phyloP scores from a whole-genome alignment of 2,113 vertebrate species.

The Neogobius melanostomus region DNA sequence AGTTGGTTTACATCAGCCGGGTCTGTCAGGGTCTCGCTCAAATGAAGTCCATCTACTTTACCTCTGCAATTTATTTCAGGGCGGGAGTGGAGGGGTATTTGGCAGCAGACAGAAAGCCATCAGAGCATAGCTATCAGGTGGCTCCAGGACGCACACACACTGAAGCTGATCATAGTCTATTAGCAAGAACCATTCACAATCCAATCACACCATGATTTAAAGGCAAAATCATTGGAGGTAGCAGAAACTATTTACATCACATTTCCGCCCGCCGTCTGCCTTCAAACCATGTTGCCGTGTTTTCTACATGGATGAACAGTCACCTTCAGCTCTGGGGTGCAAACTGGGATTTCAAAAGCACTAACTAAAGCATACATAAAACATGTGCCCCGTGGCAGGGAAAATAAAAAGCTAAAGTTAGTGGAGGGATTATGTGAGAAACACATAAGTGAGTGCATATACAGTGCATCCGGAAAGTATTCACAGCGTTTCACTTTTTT shows the following conservation, averaged over 20 bases:
- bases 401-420: background rate
- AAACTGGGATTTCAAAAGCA: conserved; percentile 26
- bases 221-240: conserved; percentile 40
- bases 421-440: background rate
- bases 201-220: conserved; percentile 51
- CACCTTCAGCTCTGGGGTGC: conserved; percentile 34
- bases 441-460: background rate
- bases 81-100: conserved; percentile 16
- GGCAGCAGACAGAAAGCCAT: conserved; percentile 38
- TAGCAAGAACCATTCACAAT: conserved; percentile 34
- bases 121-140: conserved; percentile 49
- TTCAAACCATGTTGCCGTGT: conserved; percentile 16
- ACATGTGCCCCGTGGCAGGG: conserved; percentile 7
- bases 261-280: conserved; percentile 9
- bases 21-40: conserved; percentile 7
- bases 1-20: conserved; percentile 28
- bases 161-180: conserved; percentile 45
- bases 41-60: conserved; percentile 47
- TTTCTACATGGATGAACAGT: conserved; percentile 23
- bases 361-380: conserved; percentile 15
- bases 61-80: conserved; percentile 43
- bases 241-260: conserved; percentile 51
- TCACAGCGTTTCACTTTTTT: too few relatives aligned
- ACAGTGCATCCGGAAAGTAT: too few relatives aligned
- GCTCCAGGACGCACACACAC: conserved; percentile 47